Percentiles rank a stretch among this genome's conserved stretches.
These are phyloP conservation scores for Chorisops tibialis DNA, from an alignment of 2,888 invertebrate species.

Conservation along the genomic window DNA sequence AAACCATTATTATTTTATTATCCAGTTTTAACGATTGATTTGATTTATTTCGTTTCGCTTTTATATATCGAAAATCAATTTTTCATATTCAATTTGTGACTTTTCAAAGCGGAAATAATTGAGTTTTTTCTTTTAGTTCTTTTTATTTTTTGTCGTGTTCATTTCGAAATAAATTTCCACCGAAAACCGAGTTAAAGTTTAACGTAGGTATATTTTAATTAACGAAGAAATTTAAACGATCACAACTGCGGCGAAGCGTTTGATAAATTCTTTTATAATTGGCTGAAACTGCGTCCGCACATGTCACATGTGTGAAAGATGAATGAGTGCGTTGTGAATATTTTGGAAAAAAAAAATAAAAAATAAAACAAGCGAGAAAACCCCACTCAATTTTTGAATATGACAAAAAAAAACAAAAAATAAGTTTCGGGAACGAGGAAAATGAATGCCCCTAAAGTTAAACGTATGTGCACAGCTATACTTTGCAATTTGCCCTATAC, in stretches of 20 bases:
- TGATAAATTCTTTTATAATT: slow-evolving; percentile 20
- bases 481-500: background rate
- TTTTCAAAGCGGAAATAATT: no score
- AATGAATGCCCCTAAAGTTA: no score
- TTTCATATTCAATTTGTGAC: no score
- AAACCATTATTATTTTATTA: background rate
- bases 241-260: background rate
- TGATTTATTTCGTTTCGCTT: background rate
- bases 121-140: background rate
- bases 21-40: background rate
- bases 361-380: no score
- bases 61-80: background rate
- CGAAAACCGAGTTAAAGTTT: no score
- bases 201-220: background rate
- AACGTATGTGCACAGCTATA: background rate
- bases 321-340: no score
- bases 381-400: no score
- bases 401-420: no score
- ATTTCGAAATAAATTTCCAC: no score
- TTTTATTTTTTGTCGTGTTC: background rate
- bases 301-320: background rate
- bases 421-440: no score
- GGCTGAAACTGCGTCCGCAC: background rate
- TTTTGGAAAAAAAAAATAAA: no score
- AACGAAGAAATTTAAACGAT: background rate